Evolutionary conservation across 2,113 vertebrate genomes (phyloP).

Genomic region (Laticauda colubrina): DNA sequence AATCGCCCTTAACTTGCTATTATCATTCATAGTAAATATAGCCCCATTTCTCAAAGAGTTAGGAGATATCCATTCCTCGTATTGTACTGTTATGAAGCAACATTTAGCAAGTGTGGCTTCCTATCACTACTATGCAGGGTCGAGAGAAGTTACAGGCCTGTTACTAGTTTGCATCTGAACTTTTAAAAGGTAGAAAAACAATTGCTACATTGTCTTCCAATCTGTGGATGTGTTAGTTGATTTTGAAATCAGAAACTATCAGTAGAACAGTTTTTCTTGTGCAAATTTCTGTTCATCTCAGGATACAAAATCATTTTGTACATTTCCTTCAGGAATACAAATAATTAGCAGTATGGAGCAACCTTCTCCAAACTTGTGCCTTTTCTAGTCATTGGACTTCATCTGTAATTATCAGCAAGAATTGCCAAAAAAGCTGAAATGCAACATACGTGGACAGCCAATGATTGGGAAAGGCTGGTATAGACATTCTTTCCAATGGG

Average conservation of each 20-base stretch:
- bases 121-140: not conserved
- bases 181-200: not conserved
- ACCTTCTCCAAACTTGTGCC: not conserved
- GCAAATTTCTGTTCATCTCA: not conserved
- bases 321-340: not conserved
- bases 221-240: not conserved
- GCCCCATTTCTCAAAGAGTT: not conserved
- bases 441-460: not conserved
- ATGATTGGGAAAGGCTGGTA: not conserved
- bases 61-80: not conserved
- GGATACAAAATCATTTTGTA: not conserved
- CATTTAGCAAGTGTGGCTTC: not conserved
- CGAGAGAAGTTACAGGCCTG: not conserved
- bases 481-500: not conserved
- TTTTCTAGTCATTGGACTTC: not conserved
- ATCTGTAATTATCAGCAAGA: not conserved
- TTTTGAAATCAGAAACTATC: not conserved
- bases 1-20: not conserved
- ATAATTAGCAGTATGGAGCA: not conserved
- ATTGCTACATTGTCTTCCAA: not conserved
- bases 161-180: not conserved
- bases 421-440: not conserved
- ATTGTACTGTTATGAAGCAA: not conserved
- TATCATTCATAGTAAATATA: not conserved
- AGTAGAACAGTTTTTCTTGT: not conserved